Evolutionary conservation across 2,888 invertebrate genomes (phyloP), one percentile per base, ranked within the genome.

Genomic region (Cordilura impudica): DNA sequence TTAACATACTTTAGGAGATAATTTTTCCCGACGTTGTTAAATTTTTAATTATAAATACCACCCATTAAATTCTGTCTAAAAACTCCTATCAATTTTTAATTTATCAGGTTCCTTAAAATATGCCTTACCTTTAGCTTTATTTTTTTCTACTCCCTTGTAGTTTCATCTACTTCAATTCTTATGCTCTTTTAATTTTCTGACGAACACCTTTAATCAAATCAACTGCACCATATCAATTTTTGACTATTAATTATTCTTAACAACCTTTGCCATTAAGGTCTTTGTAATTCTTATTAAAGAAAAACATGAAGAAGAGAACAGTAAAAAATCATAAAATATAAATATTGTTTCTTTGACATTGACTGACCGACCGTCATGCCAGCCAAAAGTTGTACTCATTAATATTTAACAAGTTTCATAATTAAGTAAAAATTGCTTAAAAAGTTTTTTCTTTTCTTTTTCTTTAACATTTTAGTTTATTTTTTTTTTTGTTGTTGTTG

Each of bases 371-470:
- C 19, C 18, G 18, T 18, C 47, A 47, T n/a, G 19, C 10, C 18
- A n/a, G 51, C 21, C 63, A 49, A 19, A 63, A 63, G 63, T 63
- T 63, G 63, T 63, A 35, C 74, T 78, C 78, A 81, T 81, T 82
- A 82, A 78, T 78, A 77, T 23, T 81, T 77, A 72, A 81, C 60
- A 81, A 81, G 76, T 69, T 67, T 65, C 71, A 72, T 81, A 81
- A 82, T 82, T 81, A 82, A 81, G 71, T 77, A 63, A 69, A 72
- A 81, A 60, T 79, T 78, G 51, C 74, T 65, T 63, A 70, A 69
- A 76, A 78, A 74, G 39, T 78, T 74, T 4, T 74, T 65, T 4
- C 53, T 58, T 31, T 23, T 39, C 16, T 31, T 6, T 45, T 51
- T 35, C 8, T 54, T 35, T 23, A 18, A 43, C n/a, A n/a, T n/a